Conservation (phyloP, 2,113 vertebrate species). For the Vireo altiloquus region DNA sequence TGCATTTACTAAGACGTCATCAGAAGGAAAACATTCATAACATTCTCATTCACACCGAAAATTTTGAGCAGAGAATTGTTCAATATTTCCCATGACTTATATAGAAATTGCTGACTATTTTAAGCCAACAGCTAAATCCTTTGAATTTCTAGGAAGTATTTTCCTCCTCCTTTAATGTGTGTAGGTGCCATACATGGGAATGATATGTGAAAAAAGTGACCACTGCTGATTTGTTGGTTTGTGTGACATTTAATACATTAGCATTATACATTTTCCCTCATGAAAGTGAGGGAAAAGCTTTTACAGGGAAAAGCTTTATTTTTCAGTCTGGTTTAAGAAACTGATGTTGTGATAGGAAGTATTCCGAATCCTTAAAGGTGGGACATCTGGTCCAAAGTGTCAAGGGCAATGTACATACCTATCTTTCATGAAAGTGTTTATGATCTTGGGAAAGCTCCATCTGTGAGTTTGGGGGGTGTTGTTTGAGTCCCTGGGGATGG, state of each 20-base stretch:
- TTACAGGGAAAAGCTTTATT: not conserved
- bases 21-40: not conserved
- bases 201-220: not conserved
- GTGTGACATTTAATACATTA: not conserved
- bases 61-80: not conserved
- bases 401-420: not conserved
- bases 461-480: not conserved
- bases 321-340: not conserved
- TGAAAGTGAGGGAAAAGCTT: not conserved
- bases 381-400: not conserved
- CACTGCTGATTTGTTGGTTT: not conserved
- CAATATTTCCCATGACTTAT: not conserved
- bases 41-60: not conserved
- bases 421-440: not conserved
- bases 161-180: not conserved
- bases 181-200: not conserved
- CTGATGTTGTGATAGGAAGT: not conserved
- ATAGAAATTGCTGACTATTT: not conserved
- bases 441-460: not conserved
- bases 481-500: not conserved
- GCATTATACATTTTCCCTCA: not conserved
- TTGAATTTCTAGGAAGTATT: not conserved
- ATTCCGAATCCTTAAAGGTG: not conserved
- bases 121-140: not conserved
- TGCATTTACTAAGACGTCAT: not conserved